Base-by-base conservation (phyloP, 2,888 invertebrate species). In the Erannis defoliaria region DNA sequence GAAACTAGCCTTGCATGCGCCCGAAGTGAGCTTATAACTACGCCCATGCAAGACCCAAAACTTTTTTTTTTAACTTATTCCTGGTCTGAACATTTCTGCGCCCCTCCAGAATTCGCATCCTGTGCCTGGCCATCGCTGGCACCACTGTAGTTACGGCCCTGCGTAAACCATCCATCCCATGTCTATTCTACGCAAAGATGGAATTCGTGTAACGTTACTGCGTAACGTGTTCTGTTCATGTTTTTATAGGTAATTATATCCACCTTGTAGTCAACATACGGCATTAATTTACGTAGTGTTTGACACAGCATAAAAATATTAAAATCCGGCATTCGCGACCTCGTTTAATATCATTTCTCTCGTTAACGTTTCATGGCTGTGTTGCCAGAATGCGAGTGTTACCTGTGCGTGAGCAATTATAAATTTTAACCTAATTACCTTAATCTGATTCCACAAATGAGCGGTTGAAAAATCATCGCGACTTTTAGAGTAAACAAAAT, bases 301-400 rank as follows among this genome's bases (percentile, higher is more conserved):
- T 19, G 35, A 48, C 33, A 12, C 37, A 26, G 18, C n/a, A 53
- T 18, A 26, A 51, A 58, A 35, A 43, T 37, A 55, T 43, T 31
- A 14, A 51, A 63, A 63, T 51, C n/a, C 66, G 62, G 70, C 75
- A 14, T 75, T 72, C 67, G 73, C 71, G 77, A 68, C 75, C 78
- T 78, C 75, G 69, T 78, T 72, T 75, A 80, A 81, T 74, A 73
- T 79, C 77, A 81, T 78, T 75, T 75, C 72, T 64, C 77, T 79
- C 82, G 80, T 85, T 85, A 81, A 77, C 73, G 75, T 78, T 81
- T 78, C 78, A 81, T 80, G 78, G 80, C 77, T 71, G 74, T 69
- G 75, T 76, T 74, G 63, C 76, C 75, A 77, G 77, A 79, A 79
- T 75, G 68, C 68, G 64, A 55, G 67, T 66, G 63, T 68, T 66